These are phyloP conservation scores for Spinibarbus caldwelli DNA, from an alignment of 2,797 vertebrate genomes.

Conservation along the genomic window DNA sequence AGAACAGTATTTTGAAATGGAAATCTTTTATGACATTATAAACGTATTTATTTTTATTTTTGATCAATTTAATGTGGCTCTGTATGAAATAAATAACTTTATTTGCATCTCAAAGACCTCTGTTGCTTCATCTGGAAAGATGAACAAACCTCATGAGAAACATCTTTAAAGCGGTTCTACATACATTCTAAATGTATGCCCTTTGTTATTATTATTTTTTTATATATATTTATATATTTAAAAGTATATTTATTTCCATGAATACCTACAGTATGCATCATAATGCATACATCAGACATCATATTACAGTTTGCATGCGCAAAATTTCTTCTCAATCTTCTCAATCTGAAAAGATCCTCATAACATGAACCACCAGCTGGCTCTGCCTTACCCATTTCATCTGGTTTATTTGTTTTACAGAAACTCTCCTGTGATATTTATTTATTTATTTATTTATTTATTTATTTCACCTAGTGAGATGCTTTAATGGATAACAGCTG, in stretches of 20 bases:
- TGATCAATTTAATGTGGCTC: no score
- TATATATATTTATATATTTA: no score
- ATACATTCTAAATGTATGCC: background rate
- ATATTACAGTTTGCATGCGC: background rate
- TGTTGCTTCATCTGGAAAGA: background rate
- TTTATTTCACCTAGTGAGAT: constrained; percentile 4
- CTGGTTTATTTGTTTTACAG: background rate
- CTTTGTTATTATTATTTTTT: no score
- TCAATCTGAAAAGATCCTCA: no score
- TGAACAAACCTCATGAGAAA: no score
- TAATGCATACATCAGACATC: background rate
- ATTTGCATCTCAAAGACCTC: background rate
- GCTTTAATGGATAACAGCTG: constrained; percentile 26
- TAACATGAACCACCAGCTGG: background rate
- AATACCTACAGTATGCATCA: background rate
- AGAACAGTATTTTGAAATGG: background rate
- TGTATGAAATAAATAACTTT: background rate
- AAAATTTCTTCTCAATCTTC: background rate
- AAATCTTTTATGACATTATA: background rate
- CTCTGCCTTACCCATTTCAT: constrained; percentile 17
- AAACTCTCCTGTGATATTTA: no score
- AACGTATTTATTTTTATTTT: background rate
- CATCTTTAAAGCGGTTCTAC: no score
- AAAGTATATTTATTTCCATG: background rate
- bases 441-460: no score